Evolutionary conservation across 2,888 invertebrate species (phyloP).

Genomic region (Sminthurinus aureus): DNA sequence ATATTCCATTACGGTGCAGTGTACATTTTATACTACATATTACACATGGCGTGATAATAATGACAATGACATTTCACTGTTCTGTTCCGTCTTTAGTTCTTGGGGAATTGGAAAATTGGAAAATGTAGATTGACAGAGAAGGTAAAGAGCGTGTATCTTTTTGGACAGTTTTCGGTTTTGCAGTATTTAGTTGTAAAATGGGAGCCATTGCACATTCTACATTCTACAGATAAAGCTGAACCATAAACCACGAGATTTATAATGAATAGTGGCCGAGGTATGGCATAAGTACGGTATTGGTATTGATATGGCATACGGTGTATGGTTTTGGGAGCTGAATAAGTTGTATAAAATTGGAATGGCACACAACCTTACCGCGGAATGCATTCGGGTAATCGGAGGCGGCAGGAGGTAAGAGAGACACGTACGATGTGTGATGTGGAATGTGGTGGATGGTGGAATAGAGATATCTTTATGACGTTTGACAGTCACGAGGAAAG

Average conservation of each 20-base stretch:
- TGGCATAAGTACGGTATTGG: no score
- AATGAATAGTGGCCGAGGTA: no score
- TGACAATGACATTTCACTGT: not conserved
- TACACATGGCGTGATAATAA: not conserved
- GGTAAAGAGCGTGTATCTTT: not conserved
- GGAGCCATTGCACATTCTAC: not conserved
- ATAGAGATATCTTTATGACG: slow-evolving; percentile 22
- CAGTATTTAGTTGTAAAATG: not conserved
- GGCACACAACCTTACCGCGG: no score
- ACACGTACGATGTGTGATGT: no score
- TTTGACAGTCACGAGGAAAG: slow-evolving; percentile 25
- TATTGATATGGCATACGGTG: no score
- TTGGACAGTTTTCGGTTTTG: slow-evolving; percentile 4
- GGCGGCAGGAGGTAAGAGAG: not conserved
- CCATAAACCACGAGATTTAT: no score
- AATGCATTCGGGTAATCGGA: slow-evolving; percentile 1
- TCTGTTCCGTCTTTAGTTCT: no score
- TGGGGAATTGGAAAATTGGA: not conserved
- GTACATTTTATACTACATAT: not conserved
- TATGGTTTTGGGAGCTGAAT: no score
- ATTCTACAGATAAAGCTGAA: no score
- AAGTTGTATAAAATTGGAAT: no score
- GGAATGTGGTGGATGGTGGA: not conserved
- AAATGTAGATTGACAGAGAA: not conserved
- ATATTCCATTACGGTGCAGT: not conserved